Evolutionary conservation across 2,113 vertebrate species (phyloP).

Genomic region (Manacus vitellinus): DNA sequence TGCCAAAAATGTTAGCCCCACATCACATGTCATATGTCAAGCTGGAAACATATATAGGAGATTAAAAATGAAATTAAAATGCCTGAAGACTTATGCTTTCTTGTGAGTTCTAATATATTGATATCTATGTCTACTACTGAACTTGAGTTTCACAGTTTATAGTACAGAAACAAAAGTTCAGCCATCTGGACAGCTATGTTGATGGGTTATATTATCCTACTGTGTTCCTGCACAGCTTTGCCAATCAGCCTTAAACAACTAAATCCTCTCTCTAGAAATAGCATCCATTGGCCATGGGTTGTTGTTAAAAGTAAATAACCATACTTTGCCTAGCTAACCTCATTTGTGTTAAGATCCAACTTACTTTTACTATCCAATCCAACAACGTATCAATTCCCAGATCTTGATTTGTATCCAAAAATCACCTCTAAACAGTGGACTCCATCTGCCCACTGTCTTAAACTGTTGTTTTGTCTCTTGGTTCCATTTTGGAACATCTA

Average conservation of each 20-base stretch:
- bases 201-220: slow-evolving; percentile 21
- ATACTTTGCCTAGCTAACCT: slow-evolving; percentile 17
- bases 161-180: slow-evolving; percentile 38
- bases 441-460: neutral
- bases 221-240: slow-evolving; percentile 9
- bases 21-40: neutral
- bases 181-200: slow-evolving; percentile 32
- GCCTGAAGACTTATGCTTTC: neutral
- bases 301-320: slow-evolving; percentile 22
- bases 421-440: neutral
- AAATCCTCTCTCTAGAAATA: slow-evolving; percentile 38
- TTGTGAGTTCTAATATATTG: neutral
- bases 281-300: neutral
- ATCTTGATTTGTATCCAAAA: neutral
- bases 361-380: slow-evolving; percentile 21
- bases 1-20: neutral
- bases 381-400: neutral
- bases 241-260: slow-evolving; percentile 19
- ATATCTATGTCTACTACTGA: slow-evolving; percentile 9
- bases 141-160: slow-evolving; percentile 11
- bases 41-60: neutral
- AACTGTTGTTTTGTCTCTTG: neutral
- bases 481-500: neutral
- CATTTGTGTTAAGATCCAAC: slow-evolving; percentile 4
- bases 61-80: neutral